Conservation (phyloP, 2,113 vertebrate species). For the Daboia siamensis region DNA sequence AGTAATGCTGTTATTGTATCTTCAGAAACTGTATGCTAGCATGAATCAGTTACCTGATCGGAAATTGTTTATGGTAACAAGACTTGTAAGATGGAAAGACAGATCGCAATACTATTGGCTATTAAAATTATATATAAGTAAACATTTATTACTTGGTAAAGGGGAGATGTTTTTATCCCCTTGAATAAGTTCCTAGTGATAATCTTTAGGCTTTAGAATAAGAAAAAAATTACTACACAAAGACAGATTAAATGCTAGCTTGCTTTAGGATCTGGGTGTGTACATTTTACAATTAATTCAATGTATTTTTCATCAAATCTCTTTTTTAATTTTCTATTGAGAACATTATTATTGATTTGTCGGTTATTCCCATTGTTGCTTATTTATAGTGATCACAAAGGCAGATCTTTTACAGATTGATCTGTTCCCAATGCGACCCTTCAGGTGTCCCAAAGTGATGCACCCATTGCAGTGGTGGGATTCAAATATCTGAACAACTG, state of each 20-base stretch:
- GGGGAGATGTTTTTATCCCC: background rate
- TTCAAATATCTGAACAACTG: too few relatives aligned
- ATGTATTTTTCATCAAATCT: background rate
- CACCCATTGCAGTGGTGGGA: background rate
- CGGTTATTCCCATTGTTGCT: background rate
- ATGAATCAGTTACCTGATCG: background rate
- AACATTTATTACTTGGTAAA: conserved; percentile 13
- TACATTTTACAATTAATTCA: background rate
- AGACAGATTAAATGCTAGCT: background rate
- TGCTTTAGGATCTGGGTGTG: background rate
- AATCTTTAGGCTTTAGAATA: background rate
- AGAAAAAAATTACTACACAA: background rate
- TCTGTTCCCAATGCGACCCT: background rate
- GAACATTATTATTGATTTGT: background rate
- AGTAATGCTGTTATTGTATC: conserved; percentile 4
- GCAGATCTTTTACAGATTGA: background rate
- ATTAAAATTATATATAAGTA: conserved; percentile 32
- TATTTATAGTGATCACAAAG: background rate
- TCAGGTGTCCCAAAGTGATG: background rate
- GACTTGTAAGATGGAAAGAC: background rate
- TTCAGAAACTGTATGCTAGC: background rate
- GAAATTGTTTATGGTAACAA: background rate
- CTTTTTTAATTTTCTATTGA: background rate
- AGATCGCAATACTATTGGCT: background rate
- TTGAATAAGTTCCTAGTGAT: background rate